A percentile compares a stretch with the other conserved stretches of the same genome.
These are phyloP conservation scores for Scaptomyza caliginosa DNA, from an alignment of 2,888 invertebrate genomes.

Conservation along the genomic window DNA sequence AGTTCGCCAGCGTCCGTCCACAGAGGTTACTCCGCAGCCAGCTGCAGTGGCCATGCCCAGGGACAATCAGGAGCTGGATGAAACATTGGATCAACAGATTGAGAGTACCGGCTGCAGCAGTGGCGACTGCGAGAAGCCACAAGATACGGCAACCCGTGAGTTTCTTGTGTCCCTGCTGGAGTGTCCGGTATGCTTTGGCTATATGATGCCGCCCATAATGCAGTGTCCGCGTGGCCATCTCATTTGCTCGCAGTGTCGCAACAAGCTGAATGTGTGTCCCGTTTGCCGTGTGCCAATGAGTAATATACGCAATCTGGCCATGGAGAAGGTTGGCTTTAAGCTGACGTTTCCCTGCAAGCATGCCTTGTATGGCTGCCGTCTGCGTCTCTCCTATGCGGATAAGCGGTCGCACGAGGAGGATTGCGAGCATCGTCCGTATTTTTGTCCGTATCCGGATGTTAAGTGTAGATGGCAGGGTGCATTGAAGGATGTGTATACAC, in stretches of 20 bases:
- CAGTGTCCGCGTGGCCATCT: constrained; percentile 99
- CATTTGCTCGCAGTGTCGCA: constrained; percentile 98
- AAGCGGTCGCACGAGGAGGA: constrained; percentile 99
- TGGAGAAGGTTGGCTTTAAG: constrained; percentile 99
- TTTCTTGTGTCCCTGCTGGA: constrained; percentile 90
- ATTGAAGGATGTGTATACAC: constrained; percentile 99
- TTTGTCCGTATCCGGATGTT: constrained; percentile 99
- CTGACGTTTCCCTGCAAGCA: constrained; percentile 99
- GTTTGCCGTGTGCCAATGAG: constrained; percentile 98
- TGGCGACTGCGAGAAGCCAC: constrained; percentile 29
- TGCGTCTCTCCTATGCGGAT: constrained; percentile 96
- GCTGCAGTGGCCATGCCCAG: constrained; percentile 4
- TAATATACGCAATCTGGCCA: constrained; percentile 98
- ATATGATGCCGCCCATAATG: constrained; percentile 98
- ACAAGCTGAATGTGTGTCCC: constrained; percentile 98
- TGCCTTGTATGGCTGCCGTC: constrained; percentile 95
- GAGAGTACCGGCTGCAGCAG: constrained; percentile 17
- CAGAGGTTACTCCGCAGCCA: constrained; percentile 16
- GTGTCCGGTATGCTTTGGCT: constrained; percentile 99
- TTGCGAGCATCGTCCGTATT: constrained; percentile 98
- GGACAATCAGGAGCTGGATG: constrained; percentile 12
- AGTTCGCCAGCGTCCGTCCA: constrained; percentile 42
- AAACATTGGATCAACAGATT: constrained; percentile 8
- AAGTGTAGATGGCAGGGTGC: constrained; percentile 99
- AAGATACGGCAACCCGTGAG: constrained; percentile 39